A percentile compares a stretch with the other conserved stretches of the same genome.
phyloP scores from a whole-genome alignment of 2,113 vertebrate species.

The Cyanistes caeruleus region DNA sequence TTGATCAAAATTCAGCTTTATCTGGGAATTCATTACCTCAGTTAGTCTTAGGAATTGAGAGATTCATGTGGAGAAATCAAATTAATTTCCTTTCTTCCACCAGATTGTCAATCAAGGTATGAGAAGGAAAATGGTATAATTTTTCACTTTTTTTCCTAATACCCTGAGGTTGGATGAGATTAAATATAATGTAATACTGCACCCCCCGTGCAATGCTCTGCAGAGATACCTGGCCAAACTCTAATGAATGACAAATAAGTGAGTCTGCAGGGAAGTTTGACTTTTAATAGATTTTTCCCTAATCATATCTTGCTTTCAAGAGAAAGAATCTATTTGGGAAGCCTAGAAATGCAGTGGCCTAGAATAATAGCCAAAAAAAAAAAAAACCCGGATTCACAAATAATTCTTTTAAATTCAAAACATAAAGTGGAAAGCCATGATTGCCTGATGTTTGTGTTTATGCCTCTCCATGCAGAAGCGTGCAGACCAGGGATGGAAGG shows the following conservation, averaged over 20 bases:
- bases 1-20: not conserved
- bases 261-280: not conserved
- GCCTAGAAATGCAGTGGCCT: not conserved
- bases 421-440: not conserved
- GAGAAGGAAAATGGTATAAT: not conserved
- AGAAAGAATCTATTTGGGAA: not conserved
- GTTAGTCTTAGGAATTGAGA: not conserved
- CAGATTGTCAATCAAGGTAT: not conserved
- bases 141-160: not conserved
- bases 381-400: not conserved
- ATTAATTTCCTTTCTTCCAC: not conserved
- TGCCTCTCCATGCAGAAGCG: not conserved
- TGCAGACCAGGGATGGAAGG: not conserved
- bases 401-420: not conserved
- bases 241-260: not conserved
- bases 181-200: not conserved
- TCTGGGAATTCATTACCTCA: not conserved
- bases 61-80: not conserved
- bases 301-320: not conserved
- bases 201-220: not conserved
- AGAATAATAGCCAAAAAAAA: not conserved
- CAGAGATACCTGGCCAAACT: not conserved
- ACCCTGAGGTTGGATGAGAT: not conserved
- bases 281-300: not conserved
- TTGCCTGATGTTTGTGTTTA: constrained; percentile 1